phyloP scores from a whole-genome alignment of 2,113 vertebrate species.

The Azemiops feae region DNA sequence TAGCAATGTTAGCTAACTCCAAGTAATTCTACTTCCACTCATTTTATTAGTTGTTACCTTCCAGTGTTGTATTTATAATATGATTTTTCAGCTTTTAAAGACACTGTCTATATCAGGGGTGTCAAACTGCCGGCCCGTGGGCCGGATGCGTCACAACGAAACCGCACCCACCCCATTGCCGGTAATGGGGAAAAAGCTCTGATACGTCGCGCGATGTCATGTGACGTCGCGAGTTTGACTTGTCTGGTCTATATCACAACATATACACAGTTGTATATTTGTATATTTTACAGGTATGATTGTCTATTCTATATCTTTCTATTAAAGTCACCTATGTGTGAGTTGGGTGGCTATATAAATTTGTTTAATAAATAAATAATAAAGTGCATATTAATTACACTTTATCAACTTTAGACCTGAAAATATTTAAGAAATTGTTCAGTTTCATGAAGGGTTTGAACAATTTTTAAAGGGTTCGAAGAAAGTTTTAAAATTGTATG shows the following conservation, averaged over 20 bases:
- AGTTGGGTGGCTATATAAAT: neutral
- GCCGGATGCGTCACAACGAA: too few relatives aligned
- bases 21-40: neutral
- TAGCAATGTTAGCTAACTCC: neutral
- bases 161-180: too few relatives aligned
- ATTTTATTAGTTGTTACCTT: neutral
- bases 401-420: neutral
- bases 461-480: neutral
- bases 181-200: too few relatives aligned
- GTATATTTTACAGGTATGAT: neutral
- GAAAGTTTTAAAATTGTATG: neutral
- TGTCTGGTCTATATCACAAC: too few relatives aligned
- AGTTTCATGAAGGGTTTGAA: neutral
- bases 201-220: too few relatives aligned
- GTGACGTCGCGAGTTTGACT: too few relatives aligned
- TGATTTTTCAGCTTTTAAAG: neutral
- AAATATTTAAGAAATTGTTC: neutral
- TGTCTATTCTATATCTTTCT: neutral
- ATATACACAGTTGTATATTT: neutral
- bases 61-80: neutral
- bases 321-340: neutral
- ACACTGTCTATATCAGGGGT: neutral
- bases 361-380: neutral
- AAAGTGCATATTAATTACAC: neutral
- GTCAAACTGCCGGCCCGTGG: too few relatives aligned